A percentile compares a stretch with the other conserved stretches of the same genome.
Evolutionary conservation across 92 coral and sea anemone genomes (phyloP).

Genomic region (Muricea muricata): DNA sequence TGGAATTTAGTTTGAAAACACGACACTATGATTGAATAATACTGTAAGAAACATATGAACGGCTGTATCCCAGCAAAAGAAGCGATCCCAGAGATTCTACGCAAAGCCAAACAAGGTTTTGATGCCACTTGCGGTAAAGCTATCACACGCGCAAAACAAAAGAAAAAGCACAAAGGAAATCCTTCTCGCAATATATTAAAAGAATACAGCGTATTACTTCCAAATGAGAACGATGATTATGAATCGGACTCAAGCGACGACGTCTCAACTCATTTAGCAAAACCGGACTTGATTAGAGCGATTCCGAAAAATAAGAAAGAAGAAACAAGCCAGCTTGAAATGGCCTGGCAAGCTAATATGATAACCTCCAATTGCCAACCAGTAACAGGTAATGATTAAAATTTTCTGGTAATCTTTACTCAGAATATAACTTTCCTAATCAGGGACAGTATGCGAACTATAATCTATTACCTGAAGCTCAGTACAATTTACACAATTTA

Average conservation of each 20-base stretch:
- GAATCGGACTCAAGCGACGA: not conserved
- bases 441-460: constrained; percentile 70
- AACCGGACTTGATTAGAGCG: constrained; percentile 14
- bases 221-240: not conserved
- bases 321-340: constrained; percentile 3
- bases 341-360: not conserved
- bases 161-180: not conserved
- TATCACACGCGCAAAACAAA: not conserved
- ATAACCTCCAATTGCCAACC: not conserved
- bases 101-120: no score
- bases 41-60: no score
- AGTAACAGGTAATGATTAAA: not conserved
- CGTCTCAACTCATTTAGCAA: not conserved
- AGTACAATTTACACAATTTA: not conserved
- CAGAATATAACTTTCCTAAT: no score
- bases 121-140: no score
- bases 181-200: not conserved
- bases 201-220: not conserved
- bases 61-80: no score
- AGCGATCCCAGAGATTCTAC: no score
- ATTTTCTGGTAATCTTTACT: constrained; percentile 45
- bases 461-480: constrained; percentile 25
- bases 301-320: not conserved
- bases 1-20: no score
- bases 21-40: no score